Evolutionary conservation across 2,888 invertebrate species (phyloP).

Genomic region (Amphipoea lucens): DNA sequence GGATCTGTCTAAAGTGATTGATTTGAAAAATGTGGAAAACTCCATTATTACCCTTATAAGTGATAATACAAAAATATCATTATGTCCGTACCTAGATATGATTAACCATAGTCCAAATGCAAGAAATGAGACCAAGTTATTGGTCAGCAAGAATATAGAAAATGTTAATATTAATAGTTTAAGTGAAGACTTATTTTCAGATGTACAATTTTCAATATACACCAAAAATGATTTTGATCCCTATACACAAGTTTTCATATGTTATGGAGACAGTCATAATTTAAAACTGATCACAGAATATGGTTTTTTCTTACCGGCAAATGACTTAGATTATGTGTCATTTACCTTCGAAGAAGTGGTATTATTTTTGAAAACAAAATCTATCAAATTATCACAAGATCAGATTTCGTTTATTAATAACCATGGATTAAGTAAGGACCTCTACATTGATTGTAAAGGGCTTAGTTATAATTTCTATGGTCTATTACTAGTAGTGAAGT

Average conservation of each 20-base stretch:
- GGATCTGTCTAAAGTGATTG: conserved; percentile 86
- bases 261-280: conserved; percentile 96
- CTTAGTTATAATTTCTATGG: conserved; percentile 92
- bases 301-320: conserved; percentile 94
- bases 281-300: conserved; percentile 95
- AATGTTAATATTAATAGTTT: conserved; percentile 77
- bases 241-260: conserved; percentile 95
- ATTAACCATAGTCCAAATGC: conserved; percentile 95
- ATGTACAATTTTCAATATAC: conserved; percentile 86
- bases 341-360: conserved; percentile 90
- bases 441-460: conserved; percentile 91
- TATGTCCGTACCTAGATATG: conserved; percentile 97
- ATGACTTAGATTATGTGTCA: conserved; percentile 92
- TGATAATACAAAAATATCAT: conserved; percentile 92
- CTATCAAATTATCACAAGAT: conserved; percentile 87
- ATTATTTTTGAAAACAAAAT: conserved; percentile 78
- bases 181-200: conserved; percentile 79
- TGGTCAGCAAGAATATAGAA: conserved; percentile 79
- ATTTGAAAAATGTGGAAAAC: conserved; percentile 84
- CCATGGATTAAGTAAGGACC: conserved; percentile 91
- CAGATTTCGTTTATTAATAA: conserved; percentile 92
- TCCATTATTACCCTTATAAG: conserved; percentile 84
- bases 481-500: conserved; percentile 85
- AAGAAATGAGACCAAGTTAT: conserved; percentile 88
- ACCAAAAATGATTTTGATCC: conserved; percentile 89